These are phyloP conservation scores for Apodemus agrarius DNA, from an alignment of 2,797 vertebrate genomes.

Conservation along the genomic window DNA sequence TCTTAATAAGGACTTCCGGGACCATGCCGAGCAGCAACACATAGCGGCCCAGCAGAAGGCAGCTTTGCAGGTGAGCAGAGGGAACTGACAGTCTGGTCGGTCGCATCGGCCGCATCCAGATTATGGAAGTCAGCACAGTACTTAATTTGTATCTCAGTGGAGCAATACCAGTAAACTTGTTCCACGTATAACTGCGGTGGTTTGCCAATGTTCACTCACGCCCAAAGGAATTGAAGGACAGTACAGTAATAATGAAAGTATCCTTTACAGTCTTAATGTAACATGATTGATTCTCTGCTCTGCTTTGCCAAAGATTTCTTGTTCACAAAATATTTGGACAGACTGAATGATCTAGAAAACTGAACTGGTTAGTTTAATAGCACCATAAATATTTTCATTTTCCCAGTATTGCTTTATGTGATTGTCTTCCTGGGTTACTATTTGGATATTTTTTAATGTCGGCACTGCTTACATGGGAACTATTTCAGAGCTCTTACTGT, in stretches of 20 bases:
- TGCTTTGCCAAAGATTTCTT: conserved; percentile 9
- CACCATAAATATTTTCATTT: background rate
- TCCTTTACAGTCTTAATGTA: background rate
- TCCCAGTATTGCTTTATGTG: background rate
- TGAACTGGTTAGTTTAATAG: conserved; percentile 37
- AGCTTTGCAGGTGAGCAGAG: conserved; percentile 92
- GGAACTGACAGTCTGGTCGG: background rate
- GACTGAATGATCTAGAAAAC: conserved; percentile 28
- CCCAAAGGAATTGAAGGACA: conserved; percentile 51
- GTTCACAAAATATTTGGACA: background rate
- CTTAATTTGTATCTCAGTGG: conserved; percentile 33
- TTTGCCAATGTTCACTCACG: background rate
- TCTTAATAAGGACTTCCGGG: conserved; percentile 94
- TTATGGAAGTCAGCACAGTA: background rate
- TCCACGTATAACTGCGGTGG: background rate
- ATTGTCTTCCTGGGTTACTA: conserved; percentile 4
- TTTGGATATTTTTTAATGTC: conserved; percentile 41
- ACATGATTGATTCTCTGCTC: background rate
- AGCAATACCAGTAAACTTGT: conserved; percentile 39
- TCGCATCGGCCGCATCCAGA: background rate
- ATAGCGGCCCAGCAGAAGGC: conserved; percentile 98
- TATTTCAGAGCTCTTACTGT: conserved; percentile 45
- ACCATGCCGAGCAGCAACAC: conserved; percentile 98
- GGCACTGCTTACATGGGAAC: background rate
- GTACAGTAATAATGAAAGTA: conserved; percentile 17